A percentile compares a stretch with the other conserved stretches of the same genome.
Conservation (phyloP, 2,888 invertebrate species). For the Ophion ellenae region DNA sequence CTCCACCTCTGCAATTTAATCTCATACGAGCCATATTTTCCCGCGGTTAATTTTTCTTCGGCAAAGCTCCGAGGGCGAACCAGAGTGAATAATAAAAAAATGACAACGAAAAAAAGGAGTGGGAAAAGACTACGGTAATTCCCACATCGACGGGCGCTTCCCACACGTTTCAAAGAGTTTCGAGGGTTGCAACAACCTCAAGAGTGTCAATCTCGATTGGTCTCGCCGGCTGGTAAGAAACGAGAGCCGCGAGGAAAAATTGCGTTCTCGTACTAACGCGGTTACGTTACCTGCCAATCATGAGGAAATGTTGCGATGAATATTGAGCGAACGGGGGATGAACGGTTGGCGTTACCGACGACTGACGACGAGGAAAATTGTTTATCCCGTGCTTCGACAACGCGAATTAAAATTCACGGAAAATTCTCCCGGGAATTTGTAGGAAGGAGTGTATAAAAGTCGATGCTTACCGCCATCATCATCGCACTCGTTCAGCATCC, state of each 20-base stretch:
- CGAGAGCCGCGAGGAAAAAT: slow-evolving; percentile 31
- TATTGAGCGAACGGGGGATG: slow-evolving; percentile 70
- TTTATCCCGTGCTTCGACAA: slow-evolving; percentile 71
- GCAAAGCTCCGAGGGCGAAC: neutral
- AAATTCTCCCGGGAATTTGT: slow-evolving; percentile 48
- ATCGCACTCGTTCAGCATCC: slow-evolving; percentile 56
- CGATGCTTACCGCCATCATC: slow-evolving; percentile 36
- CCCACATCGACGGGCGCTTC: slow-evolving; percentile 22
- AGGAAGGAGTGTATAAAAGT: slow-evolving; percentile 72
- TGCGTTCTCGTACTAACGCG: slow-evolving; percentile 67
- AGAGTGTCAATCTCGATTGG: slow-evolving; percentile 45
- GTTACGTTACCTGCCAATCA: slow-evolving; percentile 76
- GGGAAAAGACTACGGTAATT: slow-evolving; percentile 3
- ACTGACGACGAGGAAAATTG: slow-evolving; percentile 71
- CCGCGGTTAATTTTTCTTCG: neutral
- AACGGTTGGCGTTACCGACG: slow-evolving; percentile 38
- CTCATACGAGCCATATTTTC: no score
- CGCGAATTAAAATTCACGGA: slow-evolving; percentile 76
- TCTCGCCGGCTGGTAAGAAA: slow-evolving; percentile 36
- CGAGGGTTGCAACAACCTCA: slow-evolving; percentile 22
- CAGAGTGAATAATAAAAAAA: neutral
- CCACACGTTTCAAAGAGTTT: slow-evolving; percentile 35
- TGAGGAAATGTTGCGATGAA: slow-evolving; percentile 68
- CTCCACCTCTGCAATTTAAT: no score
- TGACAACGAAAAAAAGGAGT: slow-evolving; percentile 9